These are phyloP conservation scores for Brenthis ino DNA, from an alignment of 2,888 invertebrate species.

Conservation along the genomic window DNA sequence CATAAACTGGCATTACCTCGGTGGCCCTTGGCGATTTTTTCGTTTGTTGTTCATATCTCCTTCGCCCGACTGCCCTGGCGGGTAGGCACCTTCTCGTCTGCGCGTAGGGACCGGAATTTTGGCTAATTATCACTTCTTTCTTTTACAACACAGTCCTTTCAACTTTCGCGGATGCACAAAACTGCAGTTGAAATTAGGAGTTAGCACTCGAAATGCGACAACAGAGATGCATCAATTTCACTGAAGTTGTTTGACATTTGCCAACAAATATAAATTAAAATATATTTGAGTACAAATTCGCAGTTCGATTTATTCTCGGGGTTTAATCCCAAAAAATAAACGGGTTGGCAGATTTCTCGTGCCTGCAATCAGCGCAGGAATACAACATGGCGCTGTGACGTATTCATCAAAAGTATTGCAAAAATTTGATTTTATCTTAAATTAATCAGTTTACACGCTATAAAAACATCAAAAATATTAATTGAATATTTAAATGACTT, in stretches of 20 bases:
- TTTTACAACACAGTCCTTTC: slow-evolving; percentile 83
- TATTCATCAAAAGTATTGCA: slow-evolving; percentile 78
- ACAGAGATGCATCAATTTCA: slow-evolving; percentile 78
- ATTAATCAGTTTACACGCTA: slow-evolving; percentile 41
- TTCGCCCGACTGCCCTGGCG: slow-evolving; percentile 84
- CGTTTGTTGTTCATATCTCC: slow-evolving; percentile 91
- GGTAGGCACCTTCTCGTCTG: slow-evolving; percentile 90
- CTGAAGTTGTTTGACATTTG: slow-evolving; percentile 77
- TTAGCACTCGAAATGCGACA: slow-evolving; percentile 77
- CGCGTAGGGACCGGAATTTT: slow-evolving; percentile 94
- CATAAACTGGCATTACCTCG: slow-evolving; percentile 83
- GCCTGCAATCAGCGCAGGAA: slow-evolving; percentile 83
- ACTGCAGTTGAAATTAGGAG: slow-evolving; percentile 80
- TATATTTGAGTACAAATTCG: slow-evolving; percentile 82
- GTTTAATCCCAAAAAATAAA: slow-evolving; percentile 81
- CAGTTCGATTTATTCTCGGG: slow-evolving; percentile 78
- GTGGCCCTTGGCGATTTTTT: slow-evolving; percentile 90
- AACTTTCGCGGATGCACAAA: slow-evolving; percentile 83
- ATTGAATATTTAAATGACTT: slow-evolving; percentile 56
- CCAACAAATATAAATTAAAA: slow-evolving; percentile 79
- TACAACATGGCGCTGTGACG: slow-evolving; percentile 83
- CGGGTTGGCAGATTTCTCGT: slow-evolving; percentile 82
- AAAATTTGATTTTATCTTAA: slow-evolving; percentile 60
- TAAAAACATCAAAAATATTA: slow-evolving; percentile 31
- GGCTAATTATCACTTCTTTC: slow-evolving; percentile 83